Conservation (phyloP, 1,140 invertebrate species). For the Sitobion miscanthi region DNA sequence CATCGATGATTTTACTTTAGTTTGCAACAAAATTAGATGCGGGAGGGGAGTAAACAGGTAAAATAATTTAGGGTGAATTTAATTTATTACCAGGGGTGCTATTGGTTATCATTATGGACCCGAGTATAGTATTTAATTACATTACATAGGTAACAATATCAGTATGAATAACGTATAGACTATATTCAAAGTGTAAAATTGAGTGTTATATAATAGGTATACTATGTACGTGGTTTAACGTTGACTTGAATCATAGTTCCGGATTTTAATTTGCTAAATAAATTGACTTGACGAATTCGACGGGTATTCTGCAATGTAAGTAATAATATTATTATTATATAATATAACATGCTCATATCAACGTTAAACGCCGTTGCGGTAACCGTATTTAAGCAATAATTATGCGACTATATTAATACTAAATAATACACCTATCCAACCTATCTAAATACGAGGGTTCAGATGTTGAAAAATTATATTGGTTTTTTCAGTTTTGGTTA, state of each 20-base stretch:
- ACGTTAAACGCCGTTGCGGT: not conserved
- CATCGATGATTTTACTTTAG: no score
- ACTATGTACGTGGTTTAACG: not conserved
- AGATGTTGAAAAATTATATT: no score
- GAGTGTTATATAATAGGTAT: no score
- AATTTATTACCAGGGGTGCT: not conserved
- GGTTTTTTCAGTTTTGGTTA: no score
- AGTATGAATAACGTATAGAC: no score
- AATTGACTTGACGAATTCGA: not conserved
- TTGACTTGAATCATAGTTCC: not conserved
- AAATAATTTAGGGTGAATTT: no score
- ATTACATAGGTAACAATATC: not conserved
- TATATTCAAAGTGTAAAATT: no score
- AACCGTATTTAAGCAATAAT: not conserved
- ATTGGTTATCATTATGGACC: rapidly evolving
- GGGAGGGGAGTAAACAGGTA: no score
- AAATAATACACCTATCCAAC: not conserved
- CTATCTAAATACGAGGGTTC: no score
- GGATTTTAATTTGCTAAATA: not conserved
- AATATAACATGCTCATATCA: not conserved
- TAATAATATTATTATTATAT: not conserved
- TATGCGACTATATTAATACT: not conserved
- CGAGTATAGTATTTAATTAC: not conserved
- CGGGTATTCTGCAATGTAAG: not conserved
- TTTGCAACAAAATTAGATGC: no score